Conservation (phyloP, 1,140 invertebrate genomes). For the Antheraea pernyi region DNA sequence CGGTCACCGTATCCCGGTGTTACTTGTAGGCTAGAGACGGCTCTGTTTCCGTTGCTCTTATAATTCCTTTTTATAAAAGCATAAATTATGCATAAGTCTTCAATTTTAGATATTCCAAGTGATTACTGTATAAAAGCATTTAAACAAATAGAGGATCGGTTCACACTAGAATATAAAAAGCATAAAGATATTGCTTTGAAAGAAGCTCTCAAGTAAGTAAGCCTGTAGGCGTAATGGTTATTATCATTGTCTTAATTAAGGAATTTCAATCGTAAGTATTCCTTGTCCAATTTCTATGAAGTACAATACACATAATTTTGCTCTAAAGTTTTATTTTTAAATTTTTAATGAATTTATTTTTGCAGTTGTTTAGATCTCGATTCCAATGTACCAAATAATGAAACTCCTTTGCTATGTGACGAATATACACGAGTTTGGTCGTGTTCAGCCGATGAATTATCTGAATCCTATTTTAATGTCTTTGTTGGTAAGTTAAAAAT, state of each 20-base stretch:
- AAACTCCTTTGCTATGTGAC: slow-evolving; percentile 45
- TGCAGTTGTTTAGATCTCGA: slow-evolving; percentile 60
- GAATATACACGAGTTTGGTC: slow-evolving; percentile 49
- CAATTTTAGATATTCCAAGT: slow-evolving; percentile 54
- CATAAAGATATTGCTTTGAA: slow-evolving; percentile 45
- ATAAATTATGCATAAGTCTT: neutral
- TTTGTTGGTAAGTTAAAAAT: slow-evolving; percentile 32
- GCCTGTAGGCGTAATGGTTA: no score
- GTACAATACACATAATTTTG: no score
- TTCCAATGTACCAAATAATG: slow-evolving; percentile 35
- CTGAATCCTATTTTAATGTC: slow-evolving; percentile 35
- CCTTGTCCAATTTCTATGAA: no score
- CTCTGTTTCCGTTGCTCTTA: no score
- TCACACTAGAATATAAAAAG: slow-evolving; percentile 43
- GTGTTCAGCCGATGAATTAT: slow-evolving; percentile 20
- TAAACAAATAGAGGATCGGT: slow-evolving; percentile 43
- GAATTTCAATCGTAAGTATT: no score
- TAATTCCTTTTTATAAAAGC: no score
- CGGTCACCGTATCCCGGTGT: no score
- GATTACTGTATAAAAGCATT: slow-evolving; percentile 48
- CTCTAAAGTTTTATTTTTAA: neutral
- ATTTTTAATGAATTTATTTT: slow-evolving; percentile 13
- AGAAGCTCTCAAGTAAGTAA: slow-evolving; percentile 49
- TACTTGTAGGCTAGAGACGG: no score
- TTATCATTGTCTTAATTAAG: no score